phyloP scores from a whole-genome alignment of 2,113 vertebrate species.

The Columbina picui region DNA sequence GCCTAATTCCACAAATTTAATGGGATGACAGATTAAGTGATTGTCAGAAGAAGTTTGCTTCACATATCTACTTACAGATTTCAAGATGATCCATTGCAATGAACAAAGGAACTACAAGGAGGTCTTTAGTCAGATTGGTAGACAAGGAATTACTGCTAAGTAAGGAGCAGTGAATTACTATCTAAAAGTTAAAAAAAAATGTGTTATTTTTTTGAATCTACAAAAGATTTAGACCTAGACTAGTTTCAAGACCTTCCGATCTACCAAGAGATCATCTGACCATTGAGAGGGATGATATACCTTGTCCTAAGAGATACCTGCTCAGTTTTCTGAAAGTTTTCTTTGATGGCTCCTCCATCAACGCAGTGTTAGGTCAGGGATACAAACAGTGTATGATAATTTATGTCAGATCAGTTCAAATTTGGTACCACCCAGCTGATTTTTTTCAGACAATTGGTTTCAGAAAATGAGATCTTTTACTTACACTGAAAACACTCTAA shows the following conservation, averaged over 20 bases:
- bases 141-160: neutral
- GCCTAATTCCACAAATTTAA: neutral
- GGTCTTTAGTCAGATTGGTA: neutral
- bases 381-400: neutral
- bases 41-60: neutral
- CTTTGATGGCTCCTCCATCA: neutral
- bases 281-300: neutral
- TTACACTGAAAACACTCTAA: neutral
- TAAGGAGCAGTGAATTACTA: neutral
- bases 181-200: neutral
- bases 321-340: neutral
- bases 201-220: neutral
- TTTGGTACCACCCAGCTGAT: fast-evolving
- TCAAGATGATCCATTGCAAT: neutral
- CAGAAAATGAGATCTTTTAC: neutral
- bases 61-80: neutral
- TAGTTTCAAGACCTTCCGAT: neutral
- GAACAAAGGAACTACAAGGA: neutral
- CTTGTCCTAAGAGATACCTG: neutral
- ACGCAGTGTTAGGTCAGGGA: neutral
- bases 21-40: fast-evolving
- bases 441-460: neutral
- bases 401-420: neutral
- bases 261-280: neutral
- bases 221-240: neutral